Evolutionary conservation across 1,140 invertebrate genomes (phyloP), one percentile per base, ranked within the genome.

Genomic region (Papilio xuthus): DNA sequence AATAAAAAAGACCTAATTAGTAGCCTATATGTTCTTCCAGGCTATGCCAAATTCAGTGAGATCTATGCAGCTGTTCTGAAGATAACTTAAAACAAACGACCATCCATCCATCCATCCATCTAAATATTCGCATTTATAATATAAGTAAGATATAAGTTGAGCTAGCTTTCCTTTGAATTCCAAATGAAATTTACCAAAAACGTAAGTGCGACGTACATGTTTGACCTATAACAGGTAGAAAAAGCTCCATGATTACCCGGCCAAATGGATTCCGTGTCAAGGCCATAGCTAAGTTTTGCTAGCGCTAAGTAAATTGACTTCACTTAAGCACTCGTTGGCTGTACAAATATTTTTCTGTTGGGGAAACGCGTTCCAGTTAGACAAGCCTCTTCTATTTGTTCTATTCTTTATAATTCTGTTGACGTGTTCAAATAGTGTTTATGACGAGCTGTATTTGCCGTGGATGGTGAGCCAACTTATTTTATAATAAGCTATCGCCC

Each of bases 311-410:
- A 82, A 77, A 82, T 75, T 69, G 78, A 81, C 80, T 78, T 74
- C 75, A 37, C 70, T 56, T 60, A 79, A 41, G 80, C 74, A 76
- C 75, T 67, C 78, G 75, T 78, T 70, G 82, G 82, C 85, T 88
- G 86, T 85, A 86, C 83, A 88, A 89, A 89, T 86, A 87, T 86
- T 86, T 82, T 85, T 81, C 81, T 72, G 80, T 80, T 67, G 80
- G 80, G 56, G 63, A 81, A 84, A 85, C 84, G 81, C 78, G 81
- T 79, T 60, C 80, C 78, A 63, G 81, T 82, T 74, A 81, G 60
- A 81, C 84, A 88, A 85, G 82, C 82, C 79, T 77, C 79, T 80
- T 76, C 74, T 85, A 80, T 89, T 88, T 87, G 79, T 81, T 77
- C 83, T 81, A 81, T 84, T 83, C 75, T 80, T 42, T 82, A 69